Conservation (phyloP, 2,888 invertebrate species). For the Drosophila maculinotata region DNA sequence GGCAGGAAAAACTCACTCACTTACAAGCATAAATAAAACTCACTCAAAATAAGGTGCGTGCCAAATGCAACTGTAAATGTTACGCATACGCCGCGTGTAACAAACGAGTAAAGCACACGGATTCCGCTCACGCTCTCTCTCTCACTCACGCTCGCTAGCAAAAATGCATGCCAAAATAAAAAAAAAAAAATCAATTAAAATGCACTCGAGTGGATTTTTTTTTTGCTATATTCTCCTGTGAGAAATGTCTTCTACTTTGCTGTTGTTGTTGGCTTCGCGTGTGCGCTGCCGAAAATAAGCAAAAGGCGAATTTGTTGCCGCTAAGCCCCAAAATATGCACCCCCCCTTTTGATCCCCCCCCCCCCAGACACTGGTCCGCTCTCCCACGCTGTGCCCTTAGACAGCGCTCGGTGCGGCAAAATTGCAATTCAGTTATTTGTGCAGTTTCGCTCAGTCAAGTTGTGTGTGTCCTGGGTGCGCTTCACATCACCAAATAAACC, state of each 20-base stretch:
- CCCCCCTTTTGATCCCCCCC: not conserved
- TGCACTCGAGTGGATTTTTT: constrained; percentile 69
- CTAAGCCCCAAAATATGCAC: constrained; percentile 15
- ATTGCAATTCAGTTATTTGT: constrained; percentile 79
- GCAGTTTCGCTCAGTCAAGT: constrained; percentile 79
- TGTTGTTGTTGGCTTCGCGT: constrained; percentile 24
- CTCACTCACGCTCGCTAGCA: constrained; percentile 34
- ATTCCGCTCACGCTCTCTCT: constrained; percentile 18
- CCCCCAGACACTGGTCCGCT: constrained; percentile 20
- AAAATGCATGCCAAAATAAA: constrained; percentile 36
- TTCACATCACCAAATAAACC: constrained; percentile 48
- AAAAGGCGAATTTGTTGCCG: constrained; percentile 39
- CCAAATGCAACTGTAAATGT: constrained; percentile 67
- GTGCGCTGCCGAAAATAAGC: constrained; percentile 55
- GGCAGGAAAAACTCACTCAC: constrained; percentile 27
- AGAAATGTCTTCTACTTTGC: constrained; percentile 21
- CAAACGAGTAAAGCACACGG: constrained; percentile 32
- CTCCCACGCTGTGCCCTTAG: constrained; percentile 39
- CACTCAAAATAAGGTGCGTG: constrained; percentile 57
- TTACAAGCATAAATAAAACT: constrained; percentile 14
- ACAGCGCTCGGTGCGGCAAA: constrained; percentile 48
- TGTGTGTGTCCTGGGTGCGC: constrained; percentile 71
- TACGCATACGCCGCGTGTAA: constrained; percentile 76
- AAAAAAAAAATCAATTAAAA: constrained; percentile 80
- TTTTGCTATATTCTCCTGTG: constrained; percentile 9